phyloP scores from a whole-genome alignment of 2,888 invertebrate species.

The Stenurella melanura region DNA sequence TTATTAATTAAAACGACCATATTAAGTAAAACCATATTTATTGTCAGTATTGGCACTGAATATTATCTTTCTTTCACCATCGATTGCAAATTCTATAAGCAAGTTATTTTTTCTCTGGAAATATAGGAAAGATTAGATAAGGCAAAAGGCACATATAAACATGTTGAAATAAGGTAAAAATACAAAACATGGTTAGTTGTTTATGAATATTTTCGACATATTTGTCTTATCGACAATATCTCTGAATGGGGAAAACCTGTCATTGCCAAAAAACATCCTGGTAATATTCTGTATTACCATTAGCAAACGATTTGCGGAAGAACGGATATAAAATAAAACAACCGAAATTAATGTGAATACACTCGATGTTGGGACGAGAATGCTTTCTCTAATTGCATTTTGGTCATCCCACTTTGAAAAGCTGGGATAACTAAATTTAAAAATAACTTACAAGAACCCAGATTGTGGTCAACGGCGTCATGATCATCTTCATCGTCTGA shows the following conservation, averaged over 20 bases:
- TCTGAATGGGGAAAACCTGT: neutral
- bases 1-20: too few species aligned
- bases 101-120: conserved; percentile 38
- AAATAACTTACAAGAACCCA: conserved; percentile 44
- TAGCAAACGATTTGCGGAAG: neutral
- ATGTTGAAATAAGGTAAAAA: neutral
- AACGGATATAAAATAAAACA: neutral
- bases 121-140: conserved; percentile 10
- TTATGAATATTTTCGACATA: neutral
- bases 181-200: neutral
- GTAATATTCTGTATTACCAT: neutral
- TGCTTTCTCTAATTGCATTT: too few species aligned
- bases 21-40: too few species aligned
- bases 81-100: neutral
- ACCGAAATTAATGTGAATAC: too few species aligned
- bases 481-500: conserved; percentile 83
- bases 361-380: too few species aligned
- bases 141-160: conserved; percentile 1
- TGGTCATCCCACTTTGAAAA: too few species aligned
- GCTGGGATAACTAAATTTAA: neutral
- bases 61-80: neutral
- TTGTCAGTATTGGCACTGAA: neutral
- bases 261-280: neutral
- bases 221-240: neutral
- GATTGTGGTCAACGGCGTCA: conserved; percentile 50